A percentile compares a stretch with the other conserved stretches of the same genome.
Conservation (phyloP, 2,797 vertebrate genomes). For the Acipenser transmontanus region DNA sequence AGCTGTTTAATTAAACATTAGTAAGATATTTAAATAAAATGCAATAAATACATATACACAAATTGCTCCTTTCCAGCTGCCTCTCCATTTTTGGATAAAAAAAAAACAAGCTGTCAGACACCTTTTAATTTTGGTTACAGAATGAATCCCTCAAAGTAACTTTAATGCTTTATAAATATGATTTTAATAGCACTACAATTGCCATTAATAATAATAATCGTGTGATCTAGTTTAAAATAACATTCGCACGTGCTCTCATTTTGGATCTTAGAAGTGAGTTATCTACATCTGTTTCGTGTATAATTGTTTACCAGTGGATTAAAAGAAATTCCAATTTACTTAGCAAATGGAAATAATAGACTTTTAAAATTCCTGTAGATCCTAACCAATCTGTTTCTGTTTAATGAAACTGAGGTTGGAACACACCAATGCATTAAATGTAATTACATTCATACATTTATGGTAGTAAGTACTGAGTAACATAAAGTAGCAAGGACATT, state of each 20-base stretch:
- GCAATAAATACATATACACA: neutral
- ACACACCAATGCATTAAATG: constrained; percentile 60
- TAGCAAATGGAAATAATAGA: constrained; percentile 48
- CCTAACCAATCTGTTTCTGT: constrained; percentile 51
- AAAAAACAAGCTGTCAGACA: no score
- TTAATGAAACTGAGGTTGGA: constrained; percentile 52
- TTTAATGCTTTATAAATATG: constrained; percentile 13
- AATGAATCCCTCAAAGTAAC: neutral
- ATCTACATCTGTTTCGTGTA: constrained; percentile 60
- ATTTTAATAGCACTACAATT: constrained; percentile 29
- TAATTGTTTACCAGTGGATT: constrained; percentile 62
- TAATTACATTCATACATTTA: constrained; percentile 53
- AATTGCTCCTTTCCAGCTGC: neutral
- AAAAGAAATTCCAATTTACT: constrained; percentile 59
- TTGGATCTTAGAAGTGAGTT: constrained; percentile 37
- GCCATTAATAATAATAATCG: constrained; percentile 31
- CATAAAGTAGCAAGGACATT: constrained; percentile 37
- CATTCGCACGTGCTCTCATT: constrained; percentile 22
- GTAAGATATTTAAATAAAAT: neutral
- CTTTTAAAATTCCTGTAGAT: constrained; percentile 42
- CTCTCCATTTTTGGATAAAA: neutral
- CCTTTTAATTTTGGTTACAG: neutral
- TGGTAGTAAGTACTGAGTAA: constrained; percentile 35
- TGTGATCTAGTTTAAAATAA: constrained; percentile 19
- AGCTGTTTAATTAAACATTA: neutral